Evolutionary conservation across 2,797 vertebrate genomes (phyloP), one percentile per base, ranked within the genome.

Genomic region (Tauraco hartlaubi): DNA sequence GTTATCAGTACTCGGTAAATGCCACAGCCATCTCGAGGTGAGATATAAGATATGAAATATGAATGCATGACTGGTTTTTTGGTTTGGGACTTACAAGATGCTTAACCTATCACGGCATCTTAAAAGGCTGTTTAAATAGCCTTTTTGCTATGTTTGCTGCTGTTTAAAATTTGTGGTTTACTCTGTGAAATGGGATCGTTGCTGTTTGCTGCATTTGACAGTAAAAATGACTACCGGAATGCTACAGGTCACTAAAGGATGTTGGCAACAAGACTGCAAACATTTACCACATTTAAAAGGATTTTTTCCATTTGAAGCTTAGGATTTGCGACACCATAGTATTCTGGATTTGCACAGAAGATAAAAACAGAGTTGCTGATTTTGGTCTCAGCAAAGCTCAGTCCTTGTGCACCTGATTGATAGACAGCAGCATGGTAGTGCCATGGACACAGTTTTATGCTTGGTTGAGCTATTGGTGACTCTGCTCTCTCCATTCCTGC

Each of bases 281-380:
- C 11, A 58, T 73, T 95, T 95, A 16, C 44, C 78, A 85, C 41
- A 35, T 94, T 63, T 46, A 52, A 83, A 94, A 90, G 58, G 46
- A 76, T 80, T 85, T 66, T 81, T 94, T 91, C 52, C 62, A 79
- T 31, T 44, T 25, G 28, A 74, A 69, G 52, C 37, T 66, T 68
- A 92, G 75, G 31, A 88, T 91, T 85, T 78, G 82, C 59, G 72
- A 83, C 43, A 56, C 14, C 1, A 1, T 18, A 52, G 29, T 46
- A 22, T 83, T 92, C n/a, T 33, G 75, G 23, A 56, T 69, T 90
- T 78, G 41, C 73, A 79, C 12, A 74, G 46, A 11, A 82, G 52
- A 55, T n/a, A 68, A 92, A 68, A 92, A 71, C 49, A 66, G 61
- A 74, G 61, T 52, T 81, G 15, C 61, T 72, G 59, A 55, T 28